Conservation (phyloP, 2,888 invertebrate species). For the Scrobipalpa atriplicella region DNA sequence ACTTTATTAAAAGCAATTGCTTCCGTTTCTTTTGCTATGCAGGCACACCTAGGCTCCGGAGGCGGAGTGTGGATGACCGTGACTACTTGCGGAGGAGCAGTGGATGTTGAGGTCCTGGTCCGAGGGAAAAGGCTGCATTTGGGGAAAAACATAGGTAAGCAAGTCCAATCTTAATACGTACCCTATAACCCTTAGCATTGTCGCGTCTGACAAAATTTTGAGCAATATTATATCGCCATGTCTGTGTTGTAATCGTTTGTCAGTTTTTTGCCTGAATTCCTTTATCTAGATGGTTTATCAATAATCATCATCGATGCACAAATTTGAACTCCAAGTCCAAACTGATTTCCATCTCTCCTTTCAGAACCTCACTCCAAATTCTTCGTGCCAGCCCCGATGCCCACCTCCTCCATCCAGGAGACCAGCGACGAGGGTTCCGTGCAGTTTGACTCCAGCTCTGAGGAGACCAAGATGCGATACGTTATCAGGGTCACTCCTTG, state of each 20-base stretch:
- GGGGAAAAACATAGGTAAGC: slow-evolving; percentile 64
- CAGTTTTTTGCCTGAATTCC: no score
- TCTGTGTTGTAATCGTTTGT: no score
- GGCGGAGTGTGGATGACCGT: slow-evolving; percentile 68
- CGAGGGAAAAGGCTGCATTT: slow-evolving; percentile 63
- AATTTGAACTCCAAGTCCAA: no score
- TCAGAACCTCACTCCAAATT: slow-evolving; percentile 68
- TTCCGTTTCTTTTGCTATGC: slow-evolving; percentile 23
- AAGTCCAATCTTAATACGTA: no score
- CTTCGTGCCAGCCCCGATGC: slow-evolving; percentile 66
- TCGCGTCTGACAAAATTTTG: no score
- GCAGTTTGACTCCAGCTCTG: slow-evolving; percentile 75
- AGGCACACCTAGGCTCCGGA: slow-evolving; percentile 57
- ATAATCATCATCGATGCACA: no score
- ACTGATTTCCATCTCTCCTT: neutral
- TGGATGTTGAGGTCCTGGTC: slow-evolving; percentile 68
- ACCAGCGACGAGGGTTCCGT: slow-evolving; percentile 73
- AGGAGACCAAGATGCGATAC: slow-evolving; percentile 68
- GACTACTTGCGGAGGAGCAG: slow-evolving; percentile 68
- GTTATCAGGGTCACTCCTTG: slow-evolving; percentile 67
- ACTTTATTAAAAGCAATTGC: neutral
- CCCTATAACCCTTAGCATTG: no score
- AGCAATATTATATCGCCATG: no score
- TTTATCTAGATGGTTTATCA: no score
- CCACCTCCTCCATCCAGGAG: slow-evolving; percentile 65